These are phyloP conservation scores for Nomada ferruginata DNA, from an alignment of 2,888 invertebrate genomes.

Conservation along the genomic window DNA sequence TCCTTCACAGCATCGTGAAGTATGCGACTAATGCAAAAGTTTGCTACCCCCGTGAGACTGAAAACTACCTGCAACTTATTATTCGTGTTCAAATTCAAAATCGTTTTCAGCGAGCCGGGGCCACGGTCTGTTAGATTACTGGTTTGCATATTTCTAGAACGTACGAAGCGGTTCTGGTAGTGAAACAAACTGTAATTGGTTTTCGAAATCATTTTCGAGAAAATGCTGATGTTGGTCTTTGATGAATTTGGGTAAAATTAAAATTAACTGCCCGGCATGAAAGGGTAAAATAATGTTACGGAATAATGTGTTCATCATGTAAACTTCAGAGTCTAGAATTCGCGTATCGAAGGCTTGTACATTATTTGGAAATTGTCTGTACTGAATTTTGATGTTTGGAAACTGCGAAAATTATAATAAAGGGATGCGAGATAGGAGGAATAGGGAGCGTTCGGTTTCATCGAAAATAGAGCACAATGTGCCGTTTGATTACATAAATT, in stretches of 20 bases:
- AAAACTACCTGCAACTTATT: slow-evolving; percentile 16
- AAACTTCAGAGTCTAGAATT: too few species aligned
- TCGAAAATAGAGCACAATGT: slow-evolving; percentile 18
- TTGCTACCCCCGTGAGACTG: slow-evolving; percentile 12
- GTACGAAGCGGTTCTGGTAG: neutral
- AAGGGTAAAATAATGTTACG: too few species aligned
- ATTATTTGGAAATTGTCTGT: too few species aligned
- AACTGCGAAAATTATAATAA: too few species aligned
- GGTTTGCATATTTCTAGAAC: slow-evolving; percentile 1
- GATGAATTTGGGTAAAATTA: too few species aligned
- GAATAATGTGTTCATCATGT: too few species aligned
- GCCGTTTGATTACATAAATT: slow-evolving; percentile 30
- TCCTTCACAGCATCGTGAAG: slow-evolving; percentile 43
- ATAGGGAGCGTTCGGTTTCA: neutral
- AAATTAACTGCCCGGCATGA: too few species aligned
- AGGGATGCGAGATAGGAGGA: neutral
- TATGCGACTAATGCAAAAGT: slow-evolving; percentile 54
- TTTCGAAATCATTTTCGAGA: too few species aligned
- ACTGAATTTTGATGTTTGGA: too few species aligned
- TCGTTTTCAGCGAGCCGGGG: neutral
- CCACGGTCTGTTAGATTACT: neutral
- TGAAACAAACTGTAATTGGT: too few species aligned
- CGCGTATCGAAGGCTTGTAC: too few species aligned
- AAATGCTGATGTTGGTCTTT: too few species aligned
- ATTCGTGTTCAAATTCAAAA: slow-evolving; percentile 26